Evolutionary conservation across 2,888 invertebrate species (phyloP).

Genomic region (Athalia rosae): DNA sequence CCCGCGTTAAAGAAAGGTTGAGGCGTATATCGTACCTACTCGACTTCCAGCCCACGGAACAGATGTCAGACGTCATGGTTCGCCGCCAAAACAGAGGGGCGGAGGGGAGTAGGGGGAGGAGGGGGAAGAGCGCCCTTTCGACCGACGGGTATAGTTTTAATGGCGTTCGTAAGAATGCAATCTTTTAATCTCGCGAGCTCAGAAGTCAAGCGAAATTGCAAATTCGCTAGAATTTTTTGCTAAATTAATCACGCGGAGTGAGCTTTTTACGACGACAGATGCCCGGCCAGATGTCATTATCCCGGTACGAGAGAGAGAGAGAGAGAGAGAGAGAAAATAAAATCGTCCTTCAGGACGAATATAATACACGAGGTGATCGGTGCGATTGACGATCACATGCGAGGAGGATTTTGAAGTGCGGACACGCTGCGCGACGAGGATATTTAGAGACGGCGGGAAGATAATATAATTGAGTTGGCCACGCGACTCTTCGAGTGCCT

Average conservation of each 20-base stretch:
- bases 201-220: not conserved
- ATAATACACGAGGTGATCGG: not conserved
- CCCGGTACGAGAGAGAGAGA: not conserved
- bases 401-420: not conserved
- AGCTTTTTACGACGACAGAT: not conserved
- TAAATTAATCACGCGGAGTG: not conserved
- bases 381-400: constrained; percentile 6
- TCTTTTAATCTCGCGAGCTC: constrained; percentile 33
- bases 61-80: constrained; percentile 73
- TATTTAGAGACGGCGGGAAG: constrained; percentile 47
- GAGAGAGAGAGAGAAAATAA: not conserved
- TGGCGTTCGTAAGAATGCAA: constrained; percentile 15
- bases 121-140: constrained; percentile 55
- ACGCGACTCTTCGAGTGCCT: constrained; percentile 72
- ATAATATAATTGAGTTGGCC: constrained; percentile 73
- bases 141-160: constrained; percentile 26
- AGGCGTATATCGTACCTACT: constrained; percentile 26
- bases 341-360: not conserved
- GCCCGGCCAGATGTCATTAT: constrained; percentile 2
- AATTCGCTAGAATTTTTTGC: not conserved
- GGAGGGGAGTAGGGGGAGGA: no score
- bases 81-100: constrained; percentile 62
- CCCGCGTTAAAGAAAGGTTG: not conserved
- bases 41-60: constrained; percentile 58
- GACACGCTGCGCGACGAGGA: not conserved